Evolutionary conservation across 2,113 vertebrate genomes (phyloP).

Genomic region (Nibea coibor): DNA sequence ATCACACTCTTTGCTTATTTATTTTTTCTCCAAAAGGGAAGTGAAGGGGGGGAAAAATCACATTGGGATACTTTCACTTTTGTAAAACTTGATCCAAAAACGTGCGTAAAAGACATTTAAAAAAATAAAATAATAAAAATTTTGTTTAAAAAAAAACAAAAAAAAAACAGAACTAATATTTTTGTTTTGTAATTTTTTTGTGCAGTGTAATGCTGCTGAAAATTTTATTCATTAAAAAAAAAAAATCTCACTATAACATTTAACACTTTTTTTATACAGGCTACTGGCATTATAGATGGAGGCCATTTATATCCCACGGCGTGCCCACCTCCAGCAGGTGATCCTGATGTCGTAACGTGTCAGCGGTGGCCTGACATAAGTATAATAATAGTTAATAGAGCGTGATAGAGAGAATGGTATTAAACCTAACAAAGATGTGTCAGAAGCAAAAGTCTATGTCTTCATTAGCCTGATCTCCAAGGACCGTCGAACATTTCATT

Average conservation of each 20-base stretch:
- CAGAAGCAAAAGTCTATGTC: constrained; percentile 92
- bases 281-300: constrained; percentile 72
- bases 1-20: background rate
- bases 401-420: constrained; percentile 91
- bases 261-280: constrained; percentile 55
- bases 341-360: constrained; percentile 91
- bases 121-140: background rate
- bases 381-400: constrained; percentile 98
- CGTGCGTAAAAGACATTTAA: background rate
- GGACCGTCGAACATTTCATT: constrained; percentile 99
- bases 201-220: background rate
- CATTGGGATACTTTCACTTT: too few relatives aligned
- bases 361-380: constrained; percentile 89
- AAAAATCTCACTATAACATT: constrained; percentile 30
- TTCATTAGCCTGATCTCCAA: constrained; percentile 98
- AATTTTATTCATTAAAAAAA: background rate
- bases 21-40: background rate
- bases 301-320: constrained; percentile 77
- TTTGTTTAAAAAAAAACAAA: background rate
- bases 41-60: background rate
- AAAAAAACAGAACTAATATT: background rate
- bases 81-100: background rate
- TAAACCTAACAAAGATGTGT: constrained; percentile 93
- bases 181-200: background rate
- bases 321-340: constrained; percentile 93